Evolutionary conservation across 2,888 invertebrate species (phyloP), one percentile per base, ranked within the genome.

Genomic region (Ennomos erosarius): DNA sequence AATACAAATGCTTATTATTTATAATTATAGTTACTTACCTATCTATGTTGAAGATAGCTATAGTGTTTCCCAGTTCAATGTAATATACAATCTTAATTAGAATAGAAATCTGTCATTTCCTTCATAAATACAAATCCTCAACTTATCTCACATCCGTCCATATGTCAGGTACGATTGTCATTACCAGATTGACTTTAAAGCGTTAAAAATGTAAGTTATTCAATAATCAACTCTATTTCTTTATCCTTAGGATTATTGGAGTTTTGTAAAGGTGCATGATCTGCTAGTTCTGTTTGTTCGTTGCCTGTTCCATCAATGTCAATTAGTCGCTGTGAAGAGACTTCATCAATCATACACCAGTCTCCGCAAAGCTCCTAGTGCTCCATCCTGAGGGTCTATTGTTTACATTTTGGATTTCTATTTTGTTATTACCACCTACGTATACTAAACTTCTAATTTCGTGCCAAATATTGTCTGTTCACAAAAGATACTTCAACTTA

Each of bases 231-330:
- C 80, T 70, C 71, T 82, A 74, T 63, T 16, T 9, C 60, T 39
- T 64, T 47, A 38, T 2, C 36, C 45, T 62, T 74, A 74, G 58
- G 70, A 65, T 36, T 53, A 59, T 48, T 64, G 52, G 64, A 62
- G 56, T 65, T 69, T 71, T 55, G 8, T 60, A 40, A 62, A 55
- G 61, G 71, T 74, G 71, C 68, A 68, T 71, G 67, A 60, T 73
- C 33, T 49, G 53, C 42, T 78, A 73, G 81, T 72, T 68, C 62
- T 72, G 79, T 77, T 74, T 71, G 75, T 73, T 68, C 74, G 74
- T 70, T 75, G 76, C 77, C 85, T 87, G 87, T 89, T 92, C 92
- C 87, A 91, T 92, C 92, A 92, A 82, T 90, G 92, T 92, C 92
- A 91, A 92, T 92, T 92, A 92, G 85, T 64, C 85, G 85, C 84